Evolutionary conservation across 2,113 vertebrate species (phyloP).

Genomic region (Atractosteus spatula): DNA sequence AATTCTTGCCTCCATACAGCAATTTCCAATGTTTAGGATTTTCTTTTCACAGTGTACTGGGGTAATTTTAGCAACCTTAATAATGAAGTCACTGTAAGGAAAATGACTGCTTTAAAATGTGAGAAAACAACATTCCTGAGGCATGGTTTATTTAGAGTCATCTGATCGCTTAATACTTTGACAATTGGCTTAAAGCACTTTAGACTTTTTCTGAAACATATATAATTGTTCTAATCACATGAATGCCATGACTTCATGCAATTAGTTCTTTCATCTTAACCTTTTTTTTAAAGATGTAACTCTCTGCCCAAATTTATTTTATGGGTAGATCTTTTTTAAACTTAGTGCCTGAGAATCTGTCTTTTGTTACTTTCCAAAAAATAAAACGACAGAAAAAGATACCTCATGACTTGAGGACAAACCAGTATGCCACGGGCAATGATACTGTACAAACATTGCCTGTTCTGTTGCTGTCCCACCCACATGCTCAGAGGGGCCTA

Average conservation of each 20-base stretch:
- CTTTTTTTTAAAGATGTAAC: not conserved
- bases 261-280: constrained; percentile 39
- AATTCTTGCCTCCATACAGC: constrained; percentile 65
- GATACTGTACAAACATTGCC: constrained; percentile 60
- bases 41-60: constrained; percentile 53
- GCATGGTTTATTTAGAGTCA: constrained; percentile 39
- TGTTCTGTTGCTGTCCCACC: constrained; percentile 49
- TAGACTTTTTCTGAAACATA: constrained; percentile 55
- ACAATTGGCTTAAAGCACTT: constrained; percentile 42
- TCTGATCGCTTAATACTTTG: constrained; percentile 37
- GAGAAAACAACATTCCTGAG: constrained; percentile 46
- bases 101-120: constrained; percentile 40
- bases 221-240: constrained; percentile 66
- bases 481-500: constrained; percentile 36
- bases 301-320: not conserved
- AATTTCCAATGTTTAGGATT: constrained; percentile 69
- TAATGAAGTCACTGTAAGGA: constrained; percentile 57
- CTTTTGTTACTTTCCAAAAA: not conserved
- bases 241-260: constrained; percentile 55
- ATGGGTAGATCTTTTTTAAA: not conserved
- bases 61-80: constrained; percentile 62
- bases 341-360: not conserved
- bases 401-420: constrained; percentile 56
- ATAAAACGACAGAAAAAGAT: constrained; percentile 42
- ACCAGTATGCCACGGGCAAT: constrained; percentile 57